Evolutionary conservation across 1,140 invertebrate species (phyloP).

Genomic region (Drosophila funebris): DNA sequence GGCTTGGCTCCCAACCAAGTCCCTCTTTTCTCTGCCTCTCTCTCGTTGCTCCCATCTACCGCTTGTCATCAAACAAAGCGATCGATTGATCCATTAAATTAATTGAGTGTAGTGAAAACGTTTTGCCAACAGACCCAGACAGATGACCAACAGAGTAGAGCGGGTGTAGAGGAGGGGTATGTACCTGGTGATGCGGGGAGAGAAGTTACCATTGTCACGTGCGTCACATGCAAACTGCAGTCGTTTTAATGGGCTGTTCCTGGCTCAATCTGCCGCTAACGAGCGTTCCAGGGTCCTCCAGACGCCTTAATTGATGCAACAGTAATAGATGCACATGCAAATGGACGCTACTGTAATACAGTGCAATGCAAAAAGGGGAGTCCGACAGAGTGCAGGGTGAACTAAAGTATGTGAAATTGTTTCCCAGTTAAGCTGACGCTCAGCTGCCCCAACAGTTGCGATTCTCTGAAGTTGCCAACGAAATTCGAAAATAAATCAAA

Average conservation of each 20-base stretch:
- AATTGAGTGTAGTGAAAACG: constrained; percentile 75
- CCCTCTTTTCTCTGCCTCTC: background rate
- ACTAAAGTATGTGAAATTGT: constrained; percentile 29
- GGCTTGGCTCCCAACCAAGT: constrained; percentile 32
- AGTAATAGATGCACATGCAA: constrained; percentile 54
- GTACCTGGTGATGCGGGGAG: background rate
- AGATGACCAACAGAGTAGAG: constrained; percentile 13
- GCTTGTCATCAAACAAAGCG: constrained; percentile 44
- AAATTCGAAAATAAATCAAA: constrained; percentile 13
- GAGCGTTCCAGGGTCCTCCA: constrained; percentile 38
- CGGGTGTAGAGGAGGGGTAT: background rate
- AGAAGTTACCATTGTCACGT: constrained; percentile 53
- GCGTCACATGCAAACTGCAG: constrained; percentile 54
- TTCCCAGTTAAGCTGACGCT: constrained; percentile 14
- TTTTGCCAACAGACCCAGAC: constrained; percentile 42
- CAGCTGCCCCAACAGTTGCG: constrained; percentile 45
- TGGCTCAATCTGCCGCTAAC: constrained; percentile 23
- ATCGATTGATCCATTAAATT: constrained; percentile 80
- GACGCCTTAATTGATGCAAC: constrained; percentile 75
- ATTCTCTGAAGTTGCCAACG: constrained; percentile 6
- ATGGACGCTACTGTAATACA: constrained; percentile 7
- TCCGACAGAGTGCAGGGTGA: background rate
- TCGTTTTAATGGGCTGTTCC: constrained; percentile 57
- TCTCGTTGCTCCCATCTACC: background rate
- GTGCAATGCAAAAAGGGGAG: background rate